Evolutionary conservation across 1,140 invertebrate genomes (phyloP).

Genomic region (Steinernema khuongi): DNA sequence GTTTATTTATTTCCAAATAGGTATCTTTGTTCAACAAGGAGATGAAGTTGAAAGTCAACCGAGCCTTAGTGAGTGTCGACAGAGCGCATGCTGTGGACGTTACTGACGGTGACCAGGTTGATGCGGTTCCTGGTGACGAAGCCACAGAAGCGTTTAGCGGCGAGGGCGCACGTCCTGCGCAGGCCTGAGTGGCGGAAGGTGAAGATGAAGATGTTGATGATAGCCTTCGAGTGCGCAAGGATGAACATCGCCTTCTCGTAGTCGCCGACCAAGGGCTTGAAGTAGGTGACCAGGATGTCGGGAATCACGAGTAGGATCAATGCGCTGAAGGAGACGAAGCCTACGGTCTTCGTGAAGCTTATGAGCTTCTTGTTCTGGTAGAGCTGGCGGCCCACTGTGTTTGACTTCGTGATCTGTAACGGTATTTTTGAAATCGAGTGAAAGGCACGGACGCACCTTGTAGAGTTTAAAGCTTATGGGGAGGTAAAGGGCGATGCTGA

Average conservation of each 20-base stretch:
- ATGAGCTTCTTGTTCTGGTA: not conserved
- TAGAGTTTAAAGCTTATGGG: not conserved
- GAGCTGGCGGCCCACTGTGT: not conserved
- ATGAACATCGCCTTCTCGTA: not conserved
- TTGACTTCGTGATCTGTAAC: not conserved
- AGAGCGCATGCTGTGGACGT: not conserved
- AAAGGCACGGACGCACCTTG: not conserved
- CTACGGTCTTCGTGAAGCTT: not conserved
- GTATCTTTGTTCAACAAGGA: too few relatives aligned
- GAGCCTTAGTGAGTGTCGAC: too few relatives aligned
- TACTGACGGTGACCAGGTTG: not conserved
- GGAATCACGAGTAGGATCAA: not conserved
- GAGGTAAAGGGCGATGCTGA: not conserved
- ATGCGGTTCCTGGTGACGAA: not conserved
- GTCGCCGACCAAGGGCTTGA: not conserved
- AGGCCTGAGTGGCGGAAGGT: not conserved
- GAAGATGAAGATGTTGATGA: conserved; percentile 8
- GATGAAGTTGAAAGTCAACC: too few relatives aligned
- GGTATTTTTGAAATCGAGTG: not conserved
- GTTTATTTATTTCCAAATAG: too few relatives aligned
- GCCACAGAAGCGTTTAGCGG: not conserved
- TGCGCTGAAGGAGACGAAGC: not conserved
- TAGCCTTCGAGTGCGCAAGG: not conserved
- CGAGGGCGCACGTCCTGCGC: not conserved
- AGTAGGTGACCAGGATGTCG: not conserved